Percentiles rank a stretch among this genome's conserved stretches.
Evolutionary conservation across 2,888 invertebrate genomes (phyloP).

Genomic region (Embidobia sp.): DNA sequence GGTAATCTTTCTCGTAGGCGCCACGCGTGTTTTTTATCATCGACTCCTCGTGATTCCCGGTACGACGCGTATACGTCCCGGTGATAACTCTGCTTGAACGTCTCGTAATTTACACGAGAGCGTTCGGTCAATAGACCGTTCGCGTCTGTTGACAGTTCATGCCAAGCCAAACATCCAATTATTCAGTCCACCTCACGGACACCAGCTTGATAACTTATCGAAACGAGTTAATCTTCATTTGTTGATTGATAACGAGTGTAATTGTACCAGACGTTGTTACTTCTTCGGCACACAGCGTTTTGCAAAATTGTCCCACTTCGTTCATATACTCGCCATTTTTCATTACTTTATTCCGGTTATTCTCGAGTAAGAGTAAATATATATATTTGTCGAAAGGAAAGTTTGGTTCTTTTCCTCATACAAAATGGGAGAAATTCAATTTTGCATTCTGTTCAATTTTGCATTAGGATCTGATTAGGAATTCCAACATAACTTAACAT

Average conservation of each 20-base stretch:
- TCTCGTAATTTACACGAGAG: constrained; percentile 45
- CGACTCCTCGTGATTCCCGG: constrained; percentile 32
- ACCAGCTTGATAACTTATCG: constrained; percentile 30
- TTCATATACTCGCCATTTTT: no score
- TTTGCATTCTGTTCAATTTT: no score
- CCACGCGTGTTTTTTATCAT: constrained; percentile 52
- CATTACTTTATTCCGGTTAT: no score
- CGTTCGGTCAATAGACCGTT: constrained; percentile 33
- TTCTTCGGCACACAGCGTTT: background rate
- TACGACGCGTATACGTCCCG: constrained; percentile 18
- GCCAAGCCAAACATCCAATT: constrained; percentile 10
- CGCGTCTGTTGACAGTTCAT: constrained; percentile 31
- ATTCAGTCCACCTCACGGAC: constrained; percentile 3
- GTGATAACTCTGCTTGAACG: constrained; percentile 42
- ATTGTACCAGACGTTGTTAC: background rate
- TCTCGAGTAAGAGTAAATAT: no score
- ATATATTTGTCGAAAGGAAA: no score
- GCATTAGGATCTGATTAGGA: no score
- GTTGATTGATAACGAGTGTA: constrained; percentile 26
- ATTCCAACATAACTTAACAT: no score
- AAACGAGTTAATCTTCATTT: constrained; percentile 31
- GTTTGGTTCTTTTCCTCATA: no score
- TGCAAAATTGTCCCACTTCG: no score
- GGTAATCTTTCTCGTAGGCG: constrained; percentile 60
- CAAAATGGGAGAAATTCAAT: no score